Conservation (phyloP, 2,888 invertebrate genomes). For the Caenorhabditis sulstoni region DNA sequence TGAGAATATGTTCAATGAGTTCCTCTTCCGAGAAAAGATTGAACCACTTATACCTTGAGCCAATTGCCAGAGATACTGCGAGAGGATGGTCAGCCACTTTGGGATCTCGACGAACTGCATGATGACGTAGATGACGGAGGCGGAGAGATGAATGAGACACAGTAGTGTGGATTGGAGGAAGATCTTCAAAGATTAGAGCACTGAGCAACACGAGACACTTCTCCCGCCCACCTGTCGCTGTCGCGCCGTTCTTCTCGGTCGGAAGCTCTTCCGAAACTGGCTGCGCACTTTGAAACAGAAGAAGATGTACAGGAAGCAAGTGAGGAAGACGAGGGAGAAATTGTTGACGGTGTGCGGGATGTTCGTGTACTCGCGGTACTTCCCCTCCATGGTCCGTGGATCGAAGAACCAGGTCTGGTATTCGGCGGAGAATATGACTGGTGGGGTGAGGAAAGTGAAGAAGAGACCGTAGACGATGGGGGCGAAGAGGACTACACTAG, state of each 20-base stretch:
- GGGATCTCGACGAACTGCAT: conserved; percentile 54
- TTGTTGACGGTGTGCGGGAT: conserved; percentile 61
- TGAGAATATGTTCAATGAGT: too few relatives aligned
- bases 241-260: conserved; percentile 45
- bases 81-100: conserved; percentile 30
- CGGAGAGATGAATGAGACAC: conserved; percentile 50
- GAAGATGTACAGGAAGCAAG: conserved; percentile 52
- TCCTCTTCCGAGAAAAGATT: background rate
- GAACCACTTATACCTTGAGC: conserved; percentile 44
- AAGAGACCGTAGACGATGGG: conserved; percentile 47
- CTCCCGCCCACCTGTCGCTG: conserved; percentile 41
- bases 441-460: conserved; percentile 41
- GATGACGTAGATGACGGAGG: conserved; percentile 49
- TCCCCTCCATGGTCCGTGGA: conserved; percentile 33
- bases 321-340: conserved; percentile 53
- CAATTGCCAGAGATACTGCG: conserved; percentile 54
- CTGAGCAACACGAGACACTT: too few relatives aligned
- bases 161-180: conserved; percentile 52
- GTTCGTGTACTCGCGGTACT: conserved; percentile 42
- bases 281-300: conserved; percentile 54
- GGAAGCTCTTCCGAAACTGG: conserved; percentile 48
- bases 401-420: conserved; percentile 56
- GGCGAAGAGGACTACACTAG: conserved; percentile 30
- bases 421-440: conserved; percentile 46
- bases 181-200: conserved; percentile 21